Evolutionary conservation across 2,888 invertebrate species (phyloP), one percentile per base, ranked within the genome.

Genomic region (Leptura quadrifasciata): DNA sequence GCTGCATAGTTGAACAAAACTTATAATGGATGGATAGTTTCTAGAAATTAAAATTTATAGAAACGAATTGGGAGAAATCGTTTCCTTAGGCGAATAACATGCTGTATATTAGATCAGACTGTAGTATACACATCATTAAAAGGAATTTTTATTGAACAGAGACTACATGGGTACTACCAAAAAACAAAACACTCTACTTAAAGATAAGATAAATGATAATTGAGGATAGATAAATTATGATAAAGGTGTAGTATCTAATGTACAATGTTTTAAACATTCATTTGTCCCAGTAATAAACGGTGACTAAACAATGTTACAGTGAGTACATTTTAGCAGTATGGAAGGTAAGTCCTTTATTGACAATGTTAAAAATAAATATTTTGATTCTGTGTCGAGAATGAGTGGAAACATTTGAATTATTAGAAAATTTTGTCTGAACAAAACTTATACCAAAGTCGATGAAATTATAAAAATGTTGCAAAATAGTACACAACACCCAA

Each of bases 121-220:
- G 8, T 31, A 31, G 8, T 31, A 31, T 8, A 31, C 31, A 18
- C 31, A 8, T 61, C 31, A 17, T 61, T 31, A 31, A 31, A 17
- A 61, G 31, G 17, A 63, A 47, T 63, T 63, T 63, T 31, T 60
- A 68, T 58, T 57, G 15, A 69, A 69, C 69, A 58, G 60, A 69
- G 31, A 58, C 60, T 69, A 69, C 54, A 39, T 47, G n/a, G n/a
- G n/a, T n/a, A n/a, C n/a, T n/a, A 21, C 47, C 15, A 39, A 54
- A 69, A 47, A 15, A 69, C 69, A 69, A 58, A 58, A 39, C 15
- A 10, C 15, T 58, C 17, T 24, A 31, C 57, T 68, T 31, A 54
- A 58, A 69, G 69, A 69, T 69, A 58, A 69, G 69, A 69, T 69
- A 69, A 69, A 68, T 69, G 69, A 69, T 69, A 69, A 58, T 69